phyloP scores from a whole-genome alignment of 2,113 vertebrate species.

The Morone saxatilis region DNA sequence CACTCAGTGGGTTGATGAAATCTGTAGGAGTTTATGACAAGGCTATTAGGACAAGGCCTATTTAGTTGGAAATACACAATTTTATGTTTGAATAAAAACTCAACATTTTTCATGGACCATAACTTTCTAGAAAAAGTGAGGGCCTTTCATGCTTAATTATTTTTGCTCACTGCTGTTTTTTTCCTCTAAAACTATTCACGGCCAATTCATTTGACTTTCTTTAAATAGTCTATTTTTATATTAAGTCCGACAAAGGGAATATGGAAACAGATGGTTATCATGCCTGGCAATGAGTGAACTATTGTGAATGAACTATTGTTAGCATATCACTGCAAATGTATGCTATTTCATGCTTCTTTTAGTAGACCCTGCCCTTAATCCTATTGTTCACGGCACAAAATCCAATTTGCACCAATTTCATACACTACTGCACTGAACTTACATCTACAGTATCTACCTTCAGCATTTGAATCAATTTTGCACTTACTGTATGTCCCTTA shows the following conservation, averaged over 20 bases:
- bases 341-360: slow-evolving; percentile 27
- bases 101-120: not conserved
- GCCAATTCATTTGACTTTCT: not conserved
- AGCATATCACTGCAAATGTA: slow-evolving; percentile 27
- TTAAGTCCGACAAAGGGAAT: not conserved
- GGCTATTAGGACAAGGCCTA: too few relatives aligned
- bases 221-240: slow-evolving; percentile 9
- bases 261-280: slow-evolving; percentile 22
- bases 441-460: slow-evolving; percentile 40
- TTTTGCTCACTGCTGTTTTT: not conserved
- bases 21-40: not conserved
- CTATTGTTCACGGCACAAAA: slow-evolving; percentile 41
- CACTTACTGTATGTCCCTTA: slow-evolving; percentile 7
- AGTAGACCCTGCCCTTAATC: slow-evolving; percentile 24
- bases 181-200: not conserved
- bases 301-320: slow-evolving; percentile 9
- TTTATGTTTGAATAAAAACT: too few relatives aligned
- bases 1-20: not conserved
- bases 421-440: slow-evolving; percentile 43
- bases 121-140: not conserved
- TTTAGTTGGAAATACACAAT: too few relatives aligned
- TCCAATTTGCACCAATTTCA: slow-evolving; percentile 60
- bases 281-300: not conserved
- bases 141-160: not conserved
- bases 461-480: slow-evolving; percentile 31